Evolutionary conservation across 2,797 vertebrate species (phyloP).

Genomic region (Platalea minor): DNA sequence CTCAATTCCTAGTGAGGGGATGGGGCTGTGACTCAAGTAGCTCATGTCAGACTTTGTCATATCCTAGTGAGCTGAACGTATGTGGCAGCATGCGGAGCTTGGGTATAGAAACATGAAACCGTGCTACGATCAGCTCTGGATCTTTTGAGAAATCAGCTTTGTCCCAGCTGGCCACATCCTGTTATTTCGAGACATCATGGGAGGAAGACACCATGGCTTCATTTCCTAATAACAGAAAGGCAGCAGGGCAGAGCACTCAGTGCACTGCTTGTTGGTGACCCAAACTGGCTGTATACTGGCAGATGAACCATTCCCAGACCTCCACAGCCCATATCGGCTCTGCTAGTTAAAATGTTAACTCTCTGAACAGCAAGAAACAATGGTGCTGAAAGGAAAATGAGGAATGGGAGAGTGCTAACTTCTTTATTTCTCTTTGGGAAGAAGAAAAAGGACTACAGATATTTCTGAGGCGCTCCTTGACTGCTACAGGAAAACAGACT

Average conservation of each 20-base stretch:
- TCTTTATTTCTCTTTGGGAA: neutral
- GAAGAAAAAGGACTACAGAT: neutral
- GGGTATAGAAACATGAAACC: neutral
- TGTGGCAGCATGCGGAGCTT: neutral
- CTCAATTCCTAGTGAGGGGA: neutral
- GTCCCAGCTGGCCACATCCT: neutral
- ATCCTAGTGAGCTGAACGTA: neutral
- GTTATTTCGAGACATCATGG: neutral
- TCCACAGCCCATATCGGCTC: neutral
- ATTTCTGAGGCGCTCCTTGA: neutral
- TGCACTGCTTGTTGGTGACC: neutral
- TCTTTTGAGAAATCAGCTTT: constrained; percentile 1
- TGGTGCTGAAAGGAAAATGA: neutral
- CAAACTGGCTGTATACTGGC: neutral
- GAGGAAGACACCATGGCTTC: neutral
- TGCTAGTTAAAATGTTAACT: neutral
- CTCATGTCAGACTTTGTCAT: neutral
- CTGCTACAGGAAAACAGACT: neutral
- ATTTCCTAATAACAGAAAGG: neutral
- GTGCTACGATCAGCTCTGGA: neutral
- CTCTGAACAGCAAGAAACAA: neutral
- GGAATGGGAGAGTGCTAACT: neutral
- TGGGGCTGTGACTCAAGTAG: neutral
- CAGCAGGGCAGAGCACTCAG: neutral
- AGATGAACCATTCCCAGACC: neutral